Evolutionary conservation across 2,797 vertebrate genomes (phyloP).

Genomic region (Garrulus glandarius): DNA sequence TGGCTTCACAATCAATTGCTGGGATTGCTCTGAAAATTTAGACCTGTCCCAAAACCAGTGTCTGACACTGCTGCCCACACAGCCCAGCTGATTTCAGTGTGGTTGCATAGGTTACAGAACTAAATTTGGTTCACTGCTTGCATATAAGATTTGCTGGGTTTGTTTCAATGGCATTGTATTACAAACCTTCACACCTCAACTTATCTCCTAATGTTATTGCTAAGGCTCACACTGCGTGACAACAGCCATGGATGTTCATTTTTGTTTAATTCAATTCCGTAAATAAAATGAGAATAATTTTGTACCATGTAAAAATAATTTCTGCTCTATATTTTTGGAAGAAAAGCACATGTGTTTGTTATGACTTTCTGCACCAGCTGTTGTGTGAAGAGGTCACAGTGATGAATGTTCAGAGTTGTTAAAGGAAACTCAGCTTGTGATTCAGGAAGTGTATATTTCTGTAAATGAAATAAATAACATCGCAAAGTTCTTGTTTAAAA

Average conservation of each 20-base stretch:
- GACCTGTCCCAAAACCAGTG: background rate
- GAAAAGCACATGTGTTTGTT: background rate
- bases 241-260: background rate
- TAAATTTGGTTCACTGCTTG: background rate
- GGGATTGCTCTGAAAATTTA: background rate
- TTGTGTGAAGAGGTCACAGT: background rate
- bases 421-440: background rate
- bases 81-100: background rate
- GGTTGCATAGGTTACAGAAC: background rate
- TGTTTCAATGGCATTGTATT: conserved; percentile 38
- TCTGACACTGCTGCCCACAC: background rate
- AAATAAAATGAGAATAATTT: conserved; percentile 65
- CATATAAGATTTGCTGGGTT: background rate
- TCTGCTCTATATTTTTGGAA: background rate
- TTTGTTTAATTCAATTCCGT: conserved; percentile 55
- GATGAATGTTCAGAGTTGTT: background rate
- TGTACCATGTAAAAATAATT: conserved; percentile 26
- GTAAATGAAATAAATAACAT: background rate
- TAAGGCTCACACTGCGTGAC: background rate
- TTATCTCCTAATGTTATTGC: background rate
- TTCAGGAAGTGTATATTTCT: background rate
- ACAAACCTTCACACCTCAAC: conserved; percentile 45
- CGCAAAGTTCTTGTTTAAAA: background rate
- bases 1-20: background rate
- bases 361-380: background rate